phyloP scores from a whole-genome alignment of 2,113 vertebrate species.

The Ardeotis arabs region DNA sequence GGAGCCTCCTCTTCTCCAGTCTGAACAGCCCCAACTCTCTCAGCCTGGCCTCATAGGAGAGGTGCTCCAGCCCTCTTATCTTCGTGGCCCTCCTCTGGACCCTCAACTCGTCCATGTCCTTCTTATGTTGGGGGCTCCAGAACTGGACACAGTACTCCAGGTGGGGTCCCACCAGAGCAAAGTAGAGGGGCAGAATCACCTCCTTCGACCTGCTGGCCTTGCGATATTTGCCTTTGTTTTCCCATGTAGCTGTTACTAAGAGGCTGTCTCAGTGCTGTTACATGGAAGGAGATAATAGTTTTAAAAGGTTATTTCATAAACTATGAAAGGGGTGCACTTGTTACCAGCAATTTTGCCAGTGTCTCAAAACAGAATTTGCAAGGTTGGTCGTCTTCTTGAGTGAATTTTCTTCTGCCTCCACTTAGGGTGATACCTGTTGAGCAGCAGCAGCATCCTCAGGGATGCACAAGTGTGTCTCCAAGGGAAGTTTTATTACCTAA shows the following conservation, averaged over 20 bases:
- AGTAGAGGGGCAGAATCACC: no score
- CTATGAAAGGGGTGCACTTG: background rate
- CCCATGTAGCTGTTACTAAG: background rate
- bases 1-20: no score
- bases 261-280: background rate
- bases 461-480: background rate
- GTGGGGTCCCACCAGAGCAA: no score
- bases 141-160: no score
- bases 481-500: background rate
- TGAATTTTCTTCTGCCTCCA: background rate
- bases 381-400: background rate
- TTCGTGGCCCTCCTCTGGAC: no score
- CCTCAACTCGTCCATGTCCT: no score
- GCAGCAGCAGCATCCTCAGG: background rate
- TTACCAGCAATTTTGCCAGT: background rate
- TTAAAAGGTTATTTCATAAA: background rate
- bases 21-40: no score
- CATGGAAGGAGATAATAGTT: background rate
- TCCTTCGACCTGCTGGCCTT: no score
- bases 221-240: background rate
- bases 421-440: accelerated
- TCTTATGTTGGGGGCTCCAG: no score
- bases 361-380: background rate
- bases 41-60: no score
- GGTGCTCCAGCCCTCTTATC: no score